Evolutionary conservation across 2,888 invertebrate genomes (phyloP), one percentile per base, ranked within the genome.

Genomic region (Panopea generosa): DNA sequence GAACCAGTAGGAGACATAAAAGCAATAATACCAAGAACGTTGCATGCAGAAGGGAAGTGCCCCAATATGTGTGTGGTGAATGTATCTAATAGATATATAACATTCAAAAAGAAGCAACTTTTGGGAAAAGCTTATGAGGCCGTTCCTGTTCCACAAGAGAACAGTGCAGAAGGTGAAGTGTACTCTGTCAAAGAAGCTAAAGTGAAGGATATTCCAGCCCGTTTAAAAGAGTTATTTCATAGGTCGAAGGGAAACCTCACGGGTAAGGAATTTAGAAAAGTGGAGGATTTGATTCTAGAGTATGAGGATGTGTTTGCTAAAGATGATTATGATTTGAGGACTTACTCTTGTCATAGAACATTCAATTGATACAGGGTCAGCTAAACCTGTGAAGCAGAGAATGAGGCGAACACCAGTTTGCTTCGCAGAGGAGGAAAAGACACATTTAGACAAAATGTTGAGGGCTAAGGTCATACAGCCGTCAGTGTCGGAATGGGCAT

Each of bases 301-400:
- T 71, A 52, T 43, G n/a, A 70, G 20, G 79, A 72, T 50, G 55
- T 76, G 6, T 76, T 80, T 68, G 65, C 75, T 11, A 57, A 47
- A 26, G 29, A 68, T 61, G 71, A 75, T 20, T 60, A 56, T 45
- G 75, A 79, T 33, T 18, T 77, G 20, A 72, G 74, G 14, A 50
- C 52, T 20, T 61, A 71, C 11, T n/a, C 27, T 49, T 2, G 77
- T n/a, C 0, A 57, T 77, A 7, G 27, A 63, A 57, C 40, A 57
- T 20, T 4, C 29, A 4, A 72, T 76, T 27, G 57, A 80, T 38
- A 66, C 72, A 24, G 72, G 72, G 2, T 20, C 40, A 11, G 60
- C 71, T 16, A 29, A 20, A 50, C 76, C 79, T 6, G 53, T 79
- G 0, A 66, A 65, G 38, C 72, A 72, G 14, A n/a, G 68, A 3